A percentile compares a stretch with the other conserved stretches of the same genome.
Conservation (phyloP, 2,888 invertebrate genomes). For the Agrenia bidenticulata region DNA sequence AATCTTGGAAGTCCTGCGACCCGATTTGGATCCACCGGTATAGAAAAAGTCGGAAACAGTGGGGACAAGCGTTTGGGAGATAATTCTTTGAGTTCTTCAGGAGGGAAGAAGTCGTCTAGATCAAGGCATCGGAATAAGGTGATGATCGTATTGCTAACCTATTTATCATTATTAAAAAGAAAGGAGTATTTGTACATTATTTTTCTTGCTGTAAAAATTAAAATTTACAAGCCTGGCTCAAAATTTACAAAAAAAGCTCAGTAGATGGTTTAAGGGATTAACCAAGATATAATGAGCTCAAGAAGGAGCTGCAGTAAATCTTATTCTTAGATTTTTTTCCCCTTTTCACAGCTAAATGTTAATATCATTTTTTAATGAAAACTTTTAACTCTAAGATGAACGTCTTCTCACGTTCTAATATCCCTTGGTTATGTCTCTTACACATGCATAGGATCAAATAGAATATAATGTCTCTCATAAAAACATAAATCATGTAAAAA, state of each 20-base stretch:
- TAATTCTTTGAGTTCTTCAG: constrained; percentile 30
- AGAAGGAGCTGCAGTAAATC: not conserved
- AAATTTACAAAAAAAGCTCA: no score
- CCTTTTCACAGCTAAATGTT: not conserved
- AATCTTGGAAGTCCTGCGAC: constrained; percentile 9
- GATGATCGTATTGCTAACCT: not conserved
- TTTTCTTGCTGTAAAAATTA: no score
- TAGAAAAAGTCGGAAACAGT: constrained; percentile 29
- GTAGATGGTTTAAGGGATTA: not conserved
- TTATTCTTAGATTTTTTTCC: constrained; percentile 1
- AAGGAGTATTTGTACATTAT: no score
- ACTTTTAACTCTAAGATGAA: not conserved
- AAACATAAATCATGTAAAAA: no score
- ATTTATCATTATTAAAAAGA: no score
- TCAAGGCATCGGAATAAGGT: constrained; percentile 49
- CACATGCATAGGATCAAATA: no score
- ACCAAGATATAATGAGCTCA: constrained; percentile 1
- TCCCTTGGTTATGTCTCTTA: no score
- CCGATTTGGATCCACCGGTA: constrained; percentile 17
- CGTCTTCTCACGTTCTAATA: not conserved
- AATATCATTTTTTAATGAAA: constrained; percentile 3
- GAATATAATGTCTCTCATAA: no score
- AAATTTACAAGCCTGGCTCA: no score
- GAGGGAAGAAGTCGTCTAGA: constrained; percentile 44
- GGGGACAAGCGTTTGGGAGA: constrained; percentile 40